Percentiles rank a stretch among this genome's conserved stretches.
These are phyloP conservation scores for Drosophila arawakana DNA, from an alignment of 1,140 invertebrate species.

Conservation along the genomic window DNA sequence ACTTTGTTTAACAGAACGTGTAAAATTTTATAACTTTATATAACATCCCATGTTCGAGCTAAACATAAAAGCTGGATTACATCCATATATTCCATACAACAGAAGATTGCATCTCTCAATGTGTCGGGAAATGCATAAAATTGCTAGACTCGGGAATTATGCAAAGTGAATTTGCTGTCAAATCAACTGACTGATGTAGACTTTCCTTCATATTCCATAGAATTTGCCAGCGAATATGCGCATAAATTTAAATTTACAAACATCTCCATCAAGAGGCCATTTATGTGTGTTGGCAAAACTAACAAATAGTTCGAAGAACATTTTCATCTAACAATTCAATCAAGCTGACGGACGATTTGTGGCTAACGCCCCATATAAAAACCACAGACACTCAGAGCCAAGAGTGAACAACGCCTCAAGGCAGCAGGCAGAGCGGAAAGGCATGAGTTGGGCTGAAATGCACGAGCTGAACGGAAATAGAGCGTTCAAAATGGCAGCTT, in stretches of 20 bases:
- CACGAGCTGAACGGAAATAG: constrained; percentile 64
- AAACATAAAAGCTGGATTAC: no score
- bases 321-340: constrained; percentile 69
- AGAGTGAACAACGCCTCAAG: constrained; percentile 38
- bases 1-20: no score
- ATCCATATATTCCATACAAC: no score
- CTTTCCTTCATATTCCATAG: neutral
- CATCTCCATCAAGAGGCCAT: constrained; percentile 61
- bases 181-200: constrained; percentile 30
- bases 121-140: neutral
- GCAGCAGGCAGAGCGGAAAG: constrained; percentile 54
- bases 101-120: no score
- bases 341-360: constrained; percentile 69
- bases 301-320: constrained; percentile 20
- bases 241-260: constrained; percentile 60
- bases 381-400: constrained; percentile 25
- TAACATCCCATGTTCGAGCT: no score
- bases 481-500: constrained; percentile 52
- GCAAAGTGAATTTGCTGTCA: constrained; percentile 56
- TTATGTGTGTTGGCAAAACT: constrained; percentile 17
- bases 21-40: no score
- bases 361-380: constrained; percentile 47
- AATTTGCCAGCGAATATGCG: constrained; percentile 40
- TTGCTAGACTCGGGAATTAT: constrained; percentile 44
- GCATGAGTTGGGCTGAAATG: constrained; percentile 60